phyloP scores from a whole-genome alignment of 2,888 invertebrate species.

The Drosophila peninsularis region DNA sequence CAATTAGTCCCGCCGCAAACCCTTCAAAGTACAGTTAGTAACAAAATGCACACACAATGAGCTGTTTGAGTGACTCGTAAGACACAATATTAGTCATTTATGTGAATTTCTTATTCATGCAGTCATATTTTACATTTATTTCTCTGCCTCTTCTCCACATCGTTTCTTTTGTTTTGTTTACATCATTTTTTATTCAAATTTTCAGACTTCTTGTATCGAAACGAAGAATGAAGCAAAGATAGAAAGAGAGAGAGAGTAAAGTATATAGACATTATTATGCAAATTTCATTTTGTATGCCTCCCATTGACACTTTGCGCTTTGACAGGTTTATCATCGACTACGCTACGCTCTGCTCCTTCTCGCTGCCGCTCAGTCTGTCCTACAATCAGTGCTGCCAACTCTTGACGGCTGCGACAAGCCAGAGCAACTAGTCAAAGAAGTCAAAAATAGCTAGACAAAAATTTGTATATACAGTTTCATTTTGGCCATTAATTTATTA shows the following conservation, averaged over 20 bases:
- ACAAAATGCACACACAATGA: constrained; percentile 33
- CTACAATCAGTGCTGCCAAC: no score
- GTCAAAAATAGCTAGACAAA: no score
- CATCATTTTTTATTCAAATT: constrained; percentile 63
- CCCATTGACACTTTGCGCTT: constrained; percentile 65
- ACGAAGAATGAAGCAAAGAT: constrained; percentile 3
- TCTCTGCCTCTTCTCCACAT: constrained; percentile 24
- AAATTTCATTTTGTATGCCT: constrained; percentile 61
- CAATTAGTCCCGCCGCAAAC: constrained; percentile 46
- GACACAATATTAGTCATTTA: constrained; percentile 52
- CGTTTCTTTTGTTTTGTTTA: constrained; percentile 55
- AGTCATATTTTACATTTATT: constrained; percentile 22
- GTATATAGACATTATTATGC: constrained; percentile 68
- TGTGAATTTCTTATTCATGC: constrained; percentile 42
- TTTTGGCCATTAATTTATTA: no score
- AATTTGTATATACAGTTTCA: no score
- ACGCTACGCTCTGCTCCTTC: constrained; percentile 12
- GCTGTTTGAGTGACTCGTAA: constrained; percentile 15
- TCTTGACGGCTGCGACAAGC: no score
- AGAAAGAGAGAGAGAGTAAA: constrained; percentile 16
- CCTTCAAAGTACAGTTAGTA: constrained; percentile 60
- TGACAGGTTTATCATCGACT: constrained; percentile 73
- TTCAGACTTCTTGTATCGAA: constrained; percentile 44
- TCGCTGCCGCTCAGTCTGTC: constrained; percentile 1
- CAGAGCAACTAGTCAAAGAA: no score